Evolutionary conservation across 2,797 vertebrate species (phyloP), one percentile per base, ranked within the genome.

Genomic region (Chloroceryle amazona): DNA sequence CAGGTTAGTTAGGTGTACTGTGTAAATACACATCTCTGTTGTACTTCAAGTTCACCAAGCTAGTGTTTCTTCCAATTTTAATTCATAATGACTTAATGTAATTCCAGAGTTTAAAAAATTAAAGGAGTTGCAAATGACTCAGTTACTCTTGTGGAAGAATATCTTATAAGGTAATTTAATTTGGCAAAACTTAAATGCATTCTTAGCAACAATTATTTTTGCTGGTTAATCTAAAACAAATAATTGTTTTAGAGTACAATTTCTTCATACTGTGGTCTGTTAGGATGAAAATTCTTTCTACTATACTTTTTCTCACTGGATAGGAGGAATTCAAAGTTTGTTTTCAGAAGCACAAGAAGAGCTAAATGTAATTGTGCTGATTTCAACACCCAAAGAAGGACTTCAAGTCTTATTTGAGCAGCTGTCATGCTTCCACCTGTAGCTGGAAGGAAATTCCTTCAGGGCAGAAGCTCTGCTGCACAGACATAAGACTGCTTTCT

Each of bases 181-280:
- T 42, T 73, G 76, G 13, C 18, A 28, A 31, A 26, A 16, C 74
- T 86, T 20, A 11, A 3, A 23, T 0, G 0, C 4, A 0, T 72
- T 78, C 46, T 61, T 83, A n/a, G 39, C 49, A 84, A 8, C 31
- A 57, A 35, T 17, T 15, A 9, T 39, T 67, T 70, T 67, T 87
- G 3, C 73, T 74, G 11, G 11, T 68, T 49, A 11, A 70, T 91
- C 31, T 72, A 71, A 55, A 46, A 4, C 9, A 57, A 54, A 9
- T n/a, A 3, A 4, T 46, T 80, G 25, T 57, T 83, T 90, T 66
- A 62, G 78, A 28, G 29, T 51, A 35, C 35, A 14, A 14, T 89
- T 89, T 58, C n/a, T 57, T 23, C 13, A 9, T 23, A 12, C 26
- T 44, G 6, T 35, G 14, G 71, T 49, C 6, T 58, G 23, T 57